phyloP scores from a whole-genome alignment of 2,797 vertebrate genomes.

The Acanthis flammea region DNA sequence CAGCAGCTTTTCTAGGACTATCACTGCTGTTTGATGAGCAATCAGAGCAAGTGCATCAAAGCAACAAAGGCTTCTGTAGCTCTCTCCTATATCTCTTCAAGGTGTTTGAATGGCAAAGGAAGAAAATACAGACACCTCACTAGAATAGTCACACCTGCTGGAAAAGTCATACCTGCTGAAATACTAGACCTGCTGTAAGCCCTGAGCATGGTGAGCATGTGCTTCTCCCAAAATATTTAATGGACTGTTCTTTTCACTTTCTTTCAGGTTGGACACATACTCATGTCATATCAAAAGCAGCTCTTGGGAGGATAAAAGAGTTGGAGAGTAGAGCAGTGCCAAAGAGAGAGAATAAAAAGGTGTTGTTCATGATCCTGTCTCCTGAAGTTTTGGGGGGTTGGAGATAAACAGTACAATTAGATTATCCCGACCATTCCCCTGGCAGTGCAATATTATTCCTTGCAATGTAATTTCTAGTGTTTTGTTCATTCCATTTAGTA shows the following conservation, averaged over 20 bases:
- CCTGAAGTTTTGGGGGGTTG: background rate
- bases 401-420: slow-evolving; percentile 8
- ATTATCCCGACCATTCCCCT: slow-evolving; percentile 37
- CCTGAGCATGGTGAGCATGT: background rate
- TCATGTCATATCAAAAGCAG: background rate
- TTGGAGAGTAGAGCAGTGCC: background rate
- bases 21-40: background rate
- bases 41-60: slow-evolving; percentile 53
- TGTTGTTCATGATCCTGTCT: background rate
- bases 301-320: background rate
- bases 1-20: slow-evolving; percentile 56
- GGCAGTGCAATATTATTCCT: slow-evolving; percentile 47
- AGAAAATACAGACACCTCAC: background rate
- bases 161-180: background rate
- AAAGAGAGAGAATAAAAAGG: background rate
- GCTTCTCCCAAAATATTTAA: background rate
- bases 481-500: slow-evolving; percentile 56
- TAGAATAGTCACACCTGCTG: background rate
- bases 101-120: background rate
- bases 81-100: background rate
- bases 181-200: background rate
- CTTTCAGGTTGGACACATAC: background rate
- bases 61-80: background rate
- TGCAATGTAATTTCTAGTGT: slow-evolving; percentile 59
- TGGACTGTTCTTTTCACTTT: background rate